A percentile compares a stretch with the other conserved stretches of the same genome.
phyloP scores from a whole-genome alignment of 2,797 vertebrate genomes.

The Cuculus canorus region DNA sequence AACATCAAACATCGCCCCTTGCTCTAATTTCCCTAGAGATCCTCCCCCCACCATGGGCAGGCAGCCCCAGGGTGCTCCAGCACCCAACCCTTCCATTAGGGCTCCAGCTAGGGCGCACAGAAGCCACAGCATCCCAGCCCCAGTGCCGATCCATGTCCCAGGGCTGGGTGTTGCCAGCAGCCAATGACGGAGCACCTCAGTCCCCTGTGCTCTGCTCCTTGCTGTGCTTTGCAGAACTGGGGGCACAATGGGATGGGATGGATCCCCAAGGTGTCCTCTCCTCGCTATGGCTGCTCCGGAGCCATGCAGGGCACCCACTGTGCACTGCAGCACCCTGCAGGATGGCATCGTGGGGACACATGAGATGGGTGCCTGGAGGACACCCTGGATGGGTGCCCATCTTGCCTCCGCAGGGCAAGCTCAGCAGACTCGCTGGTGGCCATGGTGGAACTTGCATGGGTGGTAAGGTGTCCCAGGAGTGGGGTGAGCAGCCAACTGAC shows the following conservation, averaged over 20 bases:
- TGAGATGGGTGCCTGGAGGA: background rate
- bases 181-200: background rate
- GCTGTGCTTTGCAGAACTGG: background rate
- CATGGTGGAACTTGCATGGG: too few relatives aligned
- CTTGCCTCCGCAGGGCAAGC: too few relatives aligned
- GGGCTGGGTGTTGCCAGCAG: background rate
- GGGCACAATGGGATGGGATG: background rate
- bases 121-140: fast-evolving
- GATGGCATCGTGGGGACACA: fast-evolving
- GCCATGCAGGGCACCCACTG: fast-evolving
- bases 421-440: too few relatives aligned
- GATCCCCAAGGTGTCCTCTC: background rate
- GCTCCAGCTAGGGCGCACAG: fast-evolving
- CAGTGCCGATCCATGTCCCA: fast-evolving
- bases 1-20: conserved; percentile 79
- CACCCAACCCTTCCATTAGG: background rate
- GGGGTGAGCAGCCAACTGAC: too few relatives aligned
- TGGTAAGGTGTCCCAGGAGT: too few relatives aligned
- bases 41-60: background rate
- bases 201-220: background rate
- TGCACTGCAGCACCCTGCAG: background rate
- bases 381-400: too few relatives aligned
- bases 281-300: background rate
- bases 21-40: conserved; percentile 75
- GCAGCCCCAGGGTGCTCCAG: background rate